phyloP scores from a whole-genome alignment of 2,113 vertebrate species.

The Ammodytes marinus region DNA sequence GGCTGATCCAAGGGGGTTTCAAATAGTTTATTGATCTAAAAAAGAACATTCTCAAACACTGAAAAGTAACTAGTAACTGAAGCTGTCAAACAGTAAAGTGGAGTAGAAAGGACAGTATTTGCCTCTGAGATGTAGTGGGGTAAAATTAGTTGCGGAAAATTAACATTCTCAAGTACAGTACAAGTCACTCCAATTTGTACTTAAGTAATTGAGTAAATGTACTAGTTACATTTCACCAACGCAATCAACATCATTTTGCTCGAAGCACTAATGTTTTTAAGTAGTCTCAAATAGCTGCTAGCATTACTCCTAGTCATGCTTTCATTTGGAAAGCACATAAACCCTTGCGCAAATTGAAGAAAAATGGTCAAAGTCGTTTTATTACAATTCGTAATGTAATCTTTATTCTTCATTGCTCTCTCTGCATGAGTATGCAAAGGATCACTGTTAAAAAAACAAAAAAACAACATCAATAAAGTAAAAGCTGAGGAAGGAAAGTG shows the following conservation, averaged over 20 bases:
- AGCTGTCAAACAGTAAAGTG: too few species aligned
- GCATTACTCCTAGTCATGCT: not conserved
- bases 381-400: not conserved
- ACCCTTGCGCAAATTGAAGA: not conserved
- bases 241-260: not conserved
- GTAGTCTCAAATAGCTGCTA: not conserved
- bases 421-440: not conserved
- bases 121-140: too few species aligned
- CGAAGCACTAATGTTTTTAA: not conserved
- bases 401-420: slow-evolving; percentile 28
- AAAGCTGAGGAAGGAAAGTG: not conserved
- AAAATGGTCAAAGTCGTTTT: not conserved
- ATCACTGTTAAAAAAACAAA: not conserved
- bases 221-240: too few species aligned
- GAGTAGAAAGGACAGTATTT: too few species aligned
- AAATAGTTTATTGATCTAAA: too few species aligned
- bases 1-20: too few species aligned
- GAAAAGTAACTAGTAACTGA: too few species aligned
- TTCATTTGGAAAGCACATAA: not conserved
- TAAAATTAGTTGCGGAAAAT: too few species aligned
- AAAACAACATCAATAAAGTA: not conserved
- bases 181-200: too few species aligned
- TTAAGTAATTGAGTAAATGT: too few species aligned
- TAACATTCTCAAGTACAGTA: too few species aligned
- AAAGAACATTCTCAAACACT: too few species aligned